Evolutionary conservation across 2,797 vertebrate species (phyloP).

Genomic region (Dipus sagitta): DNA sequence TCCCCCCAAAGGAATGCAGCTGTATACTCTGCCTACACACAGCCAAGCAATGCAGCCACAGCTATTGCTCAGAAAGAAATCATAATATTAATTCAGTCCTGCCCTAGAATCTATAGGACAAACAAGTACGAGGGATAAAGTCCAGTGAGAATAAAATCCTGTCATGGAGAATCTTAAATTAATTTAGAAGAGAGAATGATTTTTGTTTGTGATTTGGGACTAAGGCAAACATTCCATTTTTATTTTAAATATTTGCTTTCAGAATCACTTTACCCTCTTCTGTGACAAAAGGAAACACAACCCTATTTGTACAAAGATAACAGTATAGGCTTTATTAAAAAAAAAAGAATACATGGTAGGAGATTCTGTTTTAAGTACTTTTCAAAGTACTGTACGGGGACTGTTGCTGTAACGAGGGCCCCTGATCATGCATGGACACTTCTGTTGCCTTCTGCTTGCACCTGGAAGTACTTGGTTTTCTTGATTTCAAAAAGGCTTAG

Average conservation of each 20-base stretch:
- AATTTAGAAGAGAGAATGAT: constrained; percentile 38
- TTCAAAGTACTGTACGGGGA: background rate
- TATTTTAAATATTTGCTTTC: constrained; percentile 69
- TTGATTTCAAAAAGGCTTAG: background rate
- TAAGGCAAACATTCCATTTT: constrained; percentile 54
- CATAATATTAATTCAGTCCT: background rate
- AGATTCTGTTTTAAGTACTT: constrained; percentile 3
- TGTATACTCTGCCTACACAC: background rate
- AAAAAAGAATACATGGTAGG: background rate
- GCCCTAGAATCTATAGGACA: background rate
- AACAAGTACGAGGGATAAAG: background rate
- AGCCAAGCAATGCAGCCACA: background rate
- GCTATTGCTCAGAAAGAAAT: background rate
- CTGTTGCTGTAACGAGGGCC: background rate
- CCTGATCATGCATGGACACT: background rate
- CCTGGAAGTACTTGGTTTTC: background rate
- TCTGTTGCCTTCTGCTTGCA: background rate
- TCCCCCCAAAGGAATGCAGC: background rate
- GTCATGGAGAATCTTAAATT: constrained; percentile 2
- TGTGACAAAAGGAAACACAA: constrained; percentile 40
- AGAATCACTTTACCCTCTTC: constrained; percentile 32
- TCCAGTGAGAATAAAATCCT: background rate
- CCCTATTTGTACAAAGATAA: background rate
- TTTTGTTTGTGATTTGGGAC: constrained; percentile 35
- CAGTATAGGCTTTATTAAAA: background rate